Conservation (phyloP, 1,140 invertebrate species). For the Trinorchestia longiramus region DNA sequence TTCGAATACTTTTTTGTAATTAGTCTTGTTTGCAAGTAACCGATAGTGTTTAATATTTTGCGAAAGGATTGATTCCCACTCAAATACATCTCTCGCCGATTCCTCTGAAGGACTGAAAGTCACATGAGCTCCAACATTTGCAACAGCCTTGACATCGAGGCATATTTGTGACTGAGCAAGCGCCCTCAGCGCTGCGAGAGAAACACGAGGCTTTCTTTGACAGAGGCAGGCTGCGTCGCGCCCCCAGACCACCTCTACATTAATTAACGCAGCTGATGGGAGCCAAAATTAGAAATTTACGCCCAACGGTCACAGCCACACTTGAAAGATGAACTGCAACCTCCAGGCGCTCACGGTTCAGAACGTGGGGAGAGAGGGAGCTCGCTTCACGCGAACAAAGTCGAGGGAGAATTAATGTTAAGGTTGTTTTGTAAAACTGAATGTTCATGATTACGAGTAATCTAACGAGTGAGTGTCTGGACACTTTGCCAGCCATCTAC, state of each 20-base stretch:
- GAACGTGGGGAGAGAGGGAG: neutral
- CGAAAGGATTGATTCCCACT: neutral
- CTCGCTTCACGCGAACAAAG: neutral
- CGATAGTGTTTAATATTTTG: neutral
- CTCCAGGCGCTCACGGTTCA: conserved; percentile 14
- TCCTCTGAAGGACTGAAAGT: neutral
- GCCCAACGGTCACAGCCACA: conserved; percentile 50
- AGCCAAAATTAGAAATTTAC: conserved; percentile 54
- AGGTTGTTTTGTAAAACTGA: neutral
- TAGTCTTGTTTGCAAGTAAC: neutral
- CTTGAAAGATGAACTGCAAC: conserved; percentile 51
- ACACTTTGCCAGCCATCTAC: neutral
- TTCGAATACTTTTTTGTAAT: neutral
- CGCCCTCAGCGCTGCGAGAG: neutral
- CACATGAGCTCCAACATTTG: neutral
- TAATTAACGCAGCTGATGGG: conserved; percentile 50
- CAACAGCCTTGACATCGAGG: neutral
- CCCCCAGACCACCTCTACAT: conserved; percentile 19
- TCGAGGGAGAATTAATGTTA: neutral
- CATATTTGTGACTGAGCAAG: neutral
- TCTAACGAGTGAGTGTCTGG: neutral
- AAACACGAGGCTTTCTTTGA: conserved; percentile 21
- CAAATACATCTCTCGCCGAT: neutral
- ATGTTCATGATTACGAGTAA: neutral
- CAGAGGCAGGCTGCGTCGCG: neutral